Percentiles rank a stretch among this genome's conserved stretches.
phyloP scores from a whole-genome alignment of 1,140 invertebrate species.

The Stenopsyche tienmushanensis region DNA sequence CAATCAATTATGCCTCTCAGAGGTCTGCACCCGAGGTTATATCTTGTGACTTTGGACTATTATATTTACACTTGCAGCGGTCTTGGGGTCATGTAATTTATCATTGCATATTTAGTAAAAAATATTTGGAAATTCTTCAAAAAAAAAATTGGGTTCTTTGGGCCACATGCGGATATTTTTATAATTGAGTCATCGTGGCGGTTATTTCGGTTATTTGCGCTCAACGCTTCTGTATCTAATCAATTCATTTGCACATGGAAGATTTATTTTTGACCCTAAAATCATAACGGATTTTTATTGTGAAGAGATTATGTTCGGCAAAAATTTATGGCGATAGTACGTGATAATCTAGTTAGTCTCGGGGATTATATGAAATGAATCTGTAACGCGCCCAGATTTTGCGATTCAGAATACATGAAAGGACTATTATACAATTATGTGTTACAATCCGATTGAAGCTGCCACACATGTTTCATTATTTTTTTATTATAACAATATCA shows the following conservation, averaged over 20 bases:
- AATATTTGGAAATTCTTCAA: too few relatives aligned
- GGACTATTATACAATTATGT: not conserved
- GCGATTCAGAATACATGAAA: not conserved
- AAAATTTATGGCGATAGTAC: constrained; percentile 3
- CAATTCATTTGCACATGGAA: not conserved
- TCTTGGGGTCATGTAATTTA: constrained; percentile 1
- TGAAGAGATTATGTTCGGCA: constrained; percentile 11
- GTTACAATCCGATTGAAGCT: too few relatives aligned
- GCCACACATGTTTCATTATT: too few relatives aligned
- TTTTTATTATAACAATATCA: too few relatives aligned
- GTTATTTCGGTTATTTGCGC: not conserved
- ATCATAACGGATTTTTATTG: not conserved
- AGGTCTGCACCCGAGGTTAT: not conserved
- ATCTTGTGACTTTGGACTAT: constrained; percentile 1
- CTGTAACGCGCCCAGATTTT: constrained; percentile 11
- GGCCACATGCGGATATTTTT: not conserved
- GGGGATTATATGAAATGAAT: constrained; percentile 13
- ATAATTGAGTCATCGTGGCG: not conserved
- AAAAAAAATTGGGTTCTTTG: too few relatives aligned
- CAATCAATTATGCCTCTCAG: constrained; percentile 12
- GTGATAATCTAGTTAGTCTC: constrained; percentile 24
- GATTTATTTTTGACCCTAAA: not conserved
- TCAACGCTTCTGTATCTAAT: not conserved
- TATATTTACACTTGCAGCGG: constrained; percentile 12
- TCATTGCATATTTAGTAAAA: not conserved